Evolutionary conservation across 2,888 invertebrate species (phyloP), one percentile per base, ranked within the genome.

Genomic region (Drosophila mercatorum): DNA sequence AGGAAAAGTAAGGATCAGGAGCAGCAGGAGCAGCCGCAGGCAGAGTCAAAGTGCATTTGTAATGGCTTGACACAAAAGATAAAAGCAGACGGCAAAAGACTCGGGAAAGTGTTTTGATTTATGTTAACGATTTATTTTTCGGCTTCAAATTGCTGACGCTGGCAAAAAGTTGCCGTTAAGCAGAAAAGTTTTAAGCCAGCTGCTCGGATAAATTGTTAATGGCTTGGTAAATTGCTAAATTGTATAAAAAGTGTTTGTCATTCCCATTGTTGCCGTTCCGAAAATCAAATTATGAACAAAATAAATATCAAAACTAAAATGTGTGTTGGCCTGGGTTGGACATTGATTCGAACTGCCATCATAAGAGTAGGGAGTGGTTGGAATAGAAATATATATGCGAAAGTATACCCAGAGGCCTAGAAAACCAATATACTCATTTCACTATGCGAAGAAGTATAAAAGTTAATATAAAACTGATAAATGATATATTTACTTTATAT

Each of bases 21-120:
- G 55, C 26, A 44, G 11, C 43, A 34, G 17, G 1, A 10, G 41
- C 17, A n/a, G 41, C 14, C 47, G 6, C 44, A 47, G 55, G 22
- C 63, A 64, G 66, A 64, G 72, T 78, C 82, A 78, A 83, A 76
- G 85, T 83, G 83, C 85, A 83, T 83, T 84, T 78, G 70, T 78
- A 79, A 87, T 78, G 74, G 68, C 72, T 60, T 69, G 43, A 72
- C 69, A 73, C 61, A 60, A 46, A 58, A 69, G 80, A 87, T 70
- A 77, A 79, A 77, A 74, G 60, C 60, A 57, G 60, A 56, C 34
- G 53, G 61, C 51, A 53, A 46, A 66, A n/a, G 40, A 64, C 66
- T 72, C 46, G 12, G 12, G 68, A 79, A 81, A 68, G 81, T 82
- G 47, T 68, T 62, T 75, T 87, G 87, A 87, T 81, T 83, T 83